Evolutionary conservation across 2,888 invertebrate species (phyloP), one percentile per base, ranked within the genome.

Genomic region (Ophion obscuratus): DNA sequence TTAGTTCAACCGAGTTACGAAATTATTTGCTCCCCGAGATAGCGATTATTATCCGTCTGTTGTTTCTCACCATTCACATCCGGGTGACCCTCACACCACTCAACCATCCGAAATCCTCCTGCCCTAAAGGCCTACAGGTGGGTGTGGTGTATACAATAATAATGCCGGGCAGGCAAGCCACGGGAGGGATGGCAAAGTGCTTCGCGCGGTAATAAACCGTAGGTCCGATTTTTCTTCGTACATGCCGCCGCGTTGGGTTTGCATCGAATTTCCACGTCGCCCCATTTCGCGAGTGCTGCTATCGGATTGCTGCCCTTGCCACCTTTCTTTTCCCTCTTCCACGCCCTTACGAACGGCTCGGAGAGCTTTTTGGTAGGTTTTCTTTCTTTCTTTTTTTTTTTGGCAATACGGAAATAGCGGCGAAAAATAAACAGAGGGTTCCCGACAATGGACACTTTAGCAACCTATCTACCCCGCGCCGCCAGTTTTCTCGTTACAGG

Each of bases 231-330:
- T 53, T 53, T 53, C 53, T 53, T 53, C 17, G 53, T 53, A 5
- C 3, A 53, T 17, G 14, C 53, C 1, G 53, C 14, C 5, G 53
- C 53, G 53, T 17, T 17, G 4, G 17, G 53, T 53, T 53, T 53
- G 53, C 53, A 53, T 53, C 62, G 62, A 27, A 62, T 62, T 62
- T 62, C 20, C 20, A 62, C 20, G 62, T 53, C 53, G 53, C 53
- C 53, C 53, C 17, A 53, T 53, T 53, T 53, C 53, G 53, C 53
- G 53, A 53, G 53, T 53, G 17, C 53, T 53, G 53, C 14, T 53
- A 53, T 53, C 53, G 53, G 53, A 53, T 53, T 53, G 14, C 53
- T 53, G 53, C 17, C 17, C 17, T 53, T 5, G 53, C 53, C 14
- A 53, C 53, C 5, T 14, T 53, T 53, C 17, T 53, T 17, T 53